Evolutionary conservation across 2,113 vertebrate genomes (phyloP).

Genomic region (Kryptolebias marmoratus): DNA sequence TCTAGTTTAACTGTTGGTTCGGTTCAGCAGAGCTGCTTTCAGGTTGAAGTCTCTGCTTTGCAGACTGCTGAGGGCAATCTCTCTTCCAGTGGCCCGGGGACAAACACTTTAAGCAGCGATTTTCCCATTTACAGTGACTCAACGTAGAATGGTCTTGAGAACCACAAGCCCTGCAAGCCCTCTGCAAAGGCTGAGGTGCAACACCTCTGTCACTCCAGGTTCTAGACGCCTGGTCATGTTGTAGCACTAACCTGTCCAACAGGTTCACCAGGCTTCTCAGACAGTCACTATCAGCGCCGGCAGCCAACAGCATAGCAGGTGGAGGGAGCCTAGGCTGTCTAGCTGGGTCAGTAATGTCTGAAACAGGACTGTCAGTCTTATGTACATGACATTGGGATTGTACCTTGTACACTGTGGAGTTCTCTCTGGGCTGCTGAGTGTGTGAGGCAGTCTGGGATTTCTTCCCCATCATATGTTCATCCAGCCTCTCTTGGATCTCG

Average conservation of each 20-base stretch:
- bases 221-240: not conserved
- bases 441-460: not conserved
- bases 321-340: not conserved
- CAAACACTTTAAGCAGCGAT: not conserved
- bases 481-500: not conserved
- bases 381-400: not conserved
- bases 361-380: not conserved
- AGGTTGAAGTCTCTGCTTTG: not conserved
- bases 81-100: conserved; percentile 3
- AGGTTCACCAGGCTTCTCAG: not conserved
- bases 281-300: not conserved
- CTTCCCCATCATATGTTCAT: not conserved
- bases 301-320: not conserved
- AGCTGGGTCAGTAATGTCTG: not conserved
- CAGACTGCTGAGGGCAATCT: not conserved
- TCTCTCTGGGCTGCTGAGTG: not conserved
- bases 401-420: not conserved
- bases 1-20: not conserved
- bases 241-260: not conserved
- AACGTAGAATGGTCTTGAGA: not conserved
- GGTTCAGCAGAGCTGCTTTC: not conserved
- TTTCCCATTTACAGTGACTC: not conserved
- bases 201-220: not conserved
- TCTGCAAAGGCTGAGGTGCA: not conserved
- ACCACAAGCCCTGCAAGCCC: not conserved